Evolutionary conservation across 2,113 vertebrate genomes (phyloP), one percentile per base, ranked within the genome.

Genomic region (Kryptolebias marmoratus): DNA sequence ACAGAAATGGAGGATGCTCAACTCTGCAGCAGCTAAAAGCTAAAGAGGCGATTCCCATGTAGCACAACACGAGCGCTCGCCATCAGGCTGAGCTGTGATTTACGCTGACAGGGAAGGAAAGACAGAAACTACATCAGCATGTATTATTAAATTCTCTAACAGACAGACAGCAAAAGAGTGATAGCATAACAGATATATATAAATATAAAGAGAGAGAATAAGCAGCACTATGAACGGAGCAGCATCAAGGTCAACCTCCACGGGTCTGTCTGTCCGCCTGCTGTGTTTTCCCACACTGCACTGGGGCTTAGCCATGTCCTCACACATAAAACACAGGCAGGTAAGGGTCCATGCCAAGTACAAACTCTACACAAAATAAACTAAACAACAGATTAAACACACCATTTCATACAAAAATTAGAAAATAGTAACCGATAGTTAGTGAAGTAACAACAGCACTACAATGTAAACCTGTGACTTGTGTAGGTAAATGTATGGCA

Each of bases 211-310:
- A 11, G 54, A 50, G 61, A 62, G 47, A 70, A 57, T n/a, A 66
- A 31, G 56, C 4, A 59, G 73, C 42, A 32, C 54, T 47, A 53
- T 71, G 45, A 61, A 45, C 73, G 70, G 12, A 42, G 68, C 69
- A 68, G 44, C 68, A 80, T 64, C 71, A 79, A 84, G 79, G 87
- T 89, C 82, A 77, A 69, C 72, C 72, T 75, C 82, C 75, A 65
- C 64, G 68, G 82, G 83, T 79, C 71, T 86, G 84, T 77, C 57
- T 76, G 68, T 72, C 68, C 3, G 16, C 7, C 16, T 58, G 39
- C 78, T 84, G 64, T 60, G 72, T 67, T 81, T 63, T 72, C 73
- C 59, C 75, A 81, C 58, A 65, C 12, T 65, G 63, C 76, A 82
- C 32, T 68, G 36, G 14, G 60, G 56, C 66, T 48, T 13, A 39